Conservation (phyloP, 2,888 invertebrate genomes). For the Strigamia transsilvanica region DNA sequence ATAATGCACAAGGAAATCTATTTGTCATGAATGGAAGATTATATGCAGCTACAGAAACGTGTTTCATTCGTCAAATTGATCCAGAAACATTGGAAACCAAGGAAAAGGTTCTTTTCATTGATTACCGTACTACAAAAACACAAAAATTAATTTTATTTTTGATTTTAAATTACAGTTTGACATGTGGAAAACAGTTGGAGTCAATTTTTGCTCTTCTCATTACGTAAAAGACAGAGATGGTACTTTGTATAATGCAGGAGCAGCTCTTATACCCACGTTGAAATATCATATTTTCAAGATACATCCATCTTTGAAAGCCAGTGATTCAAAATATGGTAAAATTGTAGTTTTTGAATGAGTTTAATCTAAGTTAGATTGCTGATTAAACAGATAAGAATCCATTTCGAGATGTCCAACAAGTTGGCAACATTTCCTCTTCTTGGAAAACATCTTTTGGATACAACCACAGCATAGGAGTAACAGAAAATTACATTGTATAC, state of each 20-base stretch:
- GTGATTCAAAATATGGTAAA: slow-evolving; percentile 15
- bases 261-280: slow-evolving; percentile 62
- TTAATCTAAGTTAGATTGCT: background rate
- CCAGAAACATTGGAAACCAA: slow-evolving; percentile 64
- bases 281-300: slow-evolving; percentile 61
- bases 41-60: slow-evolving; percentile 67
- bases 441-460: slow-evolving; percentile 64
- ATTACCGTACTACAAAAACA: background rate
- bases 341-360: too few relatives aligned
- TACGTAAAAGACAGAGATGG: slow-evolving; percentile 64
- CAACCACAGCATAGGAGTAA: slow-evolving; percentile 69
- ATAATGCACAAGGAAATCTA: slow-evolving; percentile 67
- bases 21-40: slow-evolving; percentile 65
- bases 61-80: slow-evolving; percentile 64
- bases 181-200: slow-evolving; percentile 62
- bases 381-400: slow-evolving; percentile 35
- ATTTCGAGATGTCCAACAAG: slow-evolving; percentile 58
- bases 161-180: slow-evolving; percentile 61
- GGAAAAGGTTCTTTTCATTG: slow-evolving; percentile 61
- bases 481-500: slow-evolving; percentile 68
- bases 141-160: background rate
- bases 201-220: slow-evolving; percentile 66
- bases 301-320: slow-evolving; percentile 51
- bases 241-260: slow-evolving; percentile 66
- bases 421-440: slow-evolving; percentile 62